Evolutionary conservation across 2,888 invertebrate species (phyloP), one percentile per base, ranked within the genome.

Genomic region (Cryptus armator): DNA sequence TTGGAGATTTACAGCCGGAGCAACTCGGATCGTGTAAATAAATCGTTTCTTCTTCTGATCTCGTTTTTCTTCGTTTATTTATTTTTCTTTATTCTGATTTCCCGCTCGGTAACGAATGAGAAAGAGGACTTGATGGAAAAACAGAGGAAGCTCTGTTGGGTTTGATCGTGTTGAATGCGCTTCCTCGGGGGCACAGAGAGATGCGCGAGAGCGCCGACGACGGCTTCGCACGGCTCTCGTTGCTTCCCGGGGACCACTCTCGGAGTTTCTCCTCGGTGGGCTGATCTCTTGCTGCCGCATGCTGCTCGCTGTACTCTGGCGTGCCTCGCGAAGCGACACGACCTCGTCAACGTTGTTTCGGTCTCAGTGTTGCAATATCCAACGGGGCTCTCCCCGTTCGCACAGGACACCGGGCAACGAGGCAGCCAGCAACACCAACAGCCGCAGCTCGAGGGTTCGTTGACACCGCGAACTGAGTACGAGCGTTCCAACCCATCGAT

Each of bases 341-440:
- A 88, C 87, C 88, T 88, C 87, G 88, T 88, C 88, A 88, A 87
- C 82, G 85, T 84, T 84, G 82, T 88, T 88, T 85, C 85, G 84
- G 85, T 86, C 81, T 79, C 66, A 76, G 68, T 83, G 74, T 81
- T 85, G 80, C 85, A 85, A 86, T 53, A 56, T 77, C 56, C 83
- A 83, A 79, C 78, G 84, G 83, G 76, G 78, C 77, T 76, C 74
- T 70, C 64, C 24, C 56, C 66, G 75, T 70, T 76, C 14, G 67
- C 68, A 51, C 68, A 68, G 59, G 53, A 68, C 56, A 59, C 48
- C 48, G 48, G n/a, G 48, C 48, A 37, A 37, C 32, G 62, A 64
- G 16, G 19, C 16, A 81, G 64, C 68, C 32, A 53, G 64, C 81
- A 53, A 46, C 75, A 76, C 56, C 64, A 74, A 70, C 77, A 81